Conservation (phyloP, 2,888 invertebrate species). For the Pachydiplax longipennis region DNA sequence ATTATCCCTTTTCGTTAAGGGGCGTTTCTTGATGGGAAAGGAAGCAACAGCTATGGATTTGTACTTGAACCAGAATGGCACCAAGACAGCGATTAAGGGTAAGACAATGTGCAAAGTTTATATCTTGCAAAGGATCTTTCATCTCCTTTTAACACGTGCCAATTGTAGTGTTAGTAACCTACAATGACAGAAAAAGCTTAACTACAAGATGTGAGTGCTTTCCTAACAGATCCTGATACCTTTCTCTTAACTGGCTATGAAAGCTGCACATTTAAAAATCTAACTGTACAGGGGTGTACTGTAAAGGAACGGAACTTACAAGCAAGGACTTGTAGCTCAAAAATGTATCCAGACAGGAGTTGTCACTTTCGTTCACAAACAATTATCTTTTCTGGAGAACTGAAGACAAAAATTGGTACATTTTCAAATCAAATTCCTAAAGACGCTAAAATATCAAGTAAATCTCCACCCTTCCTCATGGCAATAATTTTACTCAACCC, state of each 20-base stretch:
- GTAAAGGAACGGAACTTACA: neutral
- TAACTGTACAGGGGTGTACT: slow-evolving; percentile 23
- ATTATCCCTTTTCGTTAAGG: neutral
- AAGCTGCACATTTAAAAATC: neutral
- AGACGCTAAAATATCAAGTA: neutral
- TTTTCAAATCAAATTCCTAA: neutral
- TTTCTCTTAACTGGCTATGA: neutral
- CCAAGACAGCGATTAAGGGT: neutral
- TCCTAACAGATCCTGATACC: slow-evolving; percentile 3
- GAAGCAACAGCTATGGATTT: slow-evolving; percentile 30
- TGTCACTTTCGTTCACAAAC: neutral
- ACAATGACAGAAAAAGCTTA: slow-evolving; percentile 13
- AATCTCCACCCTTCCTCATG: neutral
- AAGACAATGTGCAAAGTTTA: neutral
- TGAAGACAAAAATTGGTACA: neutral
- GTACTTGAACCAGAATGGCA: slow-evolving; percentile 38
- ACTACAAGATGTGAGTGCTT: neutral
- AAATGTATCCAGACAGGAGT: neutral
- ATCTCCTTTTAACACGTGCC: neutral
- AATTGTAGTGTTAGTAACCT: neutral
- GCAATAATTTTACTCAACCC: neutral
- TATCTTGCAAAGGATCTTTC: slow-evolving; percentile 13
- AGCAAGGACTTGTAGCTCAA: neutral
- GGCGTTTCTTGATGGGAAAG: neutral
- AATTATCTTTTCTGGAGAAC: neutral